phyloP scores from a whole-genome alignment of 1,140 invertebrate genomes.

The Camponotus vicinus region DNA sequence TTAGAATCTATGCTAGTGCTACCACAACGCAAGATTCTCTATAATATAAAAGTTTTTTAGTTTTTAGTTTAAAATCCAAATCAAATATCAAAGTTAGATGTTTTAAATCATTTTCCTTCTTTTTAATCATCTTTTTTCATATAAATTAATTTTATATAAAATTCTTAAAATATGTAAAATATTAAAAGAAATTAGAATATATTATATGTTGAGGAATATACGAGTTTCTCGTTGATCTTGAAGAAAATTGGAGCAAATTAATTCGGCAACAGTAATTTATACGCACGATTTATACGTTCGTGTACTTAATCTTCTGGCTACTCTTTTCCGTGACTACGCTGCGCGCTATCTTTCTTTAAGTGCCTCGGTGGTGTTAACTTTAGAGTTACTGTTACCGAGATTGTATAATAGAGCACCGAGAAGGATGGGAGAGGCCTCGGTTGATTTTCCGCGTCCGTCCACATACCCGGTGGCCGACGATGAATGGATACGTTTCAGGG shows the following conservation, averaged over 20 bases:
- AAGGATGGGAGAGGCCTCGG: constrained; percentile 37
- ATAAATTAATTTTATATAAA: not conserved
- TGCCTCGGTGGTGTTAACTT: constrained; percentile 19
- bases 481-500: constrained; percentile 81
- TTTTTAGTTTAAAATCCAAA: constrained; percentile 13
- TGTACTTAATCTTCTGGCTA: constrained; percentile 1
- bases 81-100: not conserved
- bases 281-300: not conserved
- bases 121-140: not conserved
- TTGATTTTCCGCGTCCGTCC: constrained; percentile 59
- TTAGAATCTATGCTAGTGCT: constrained; percentile 19
- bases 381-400: constrained; percentile 20
- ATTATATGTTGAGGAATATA: not conserved
- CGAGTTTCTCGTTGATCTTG: not conserved
- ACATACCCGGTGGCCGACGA: constrained; percentile 66
- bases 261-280: not conserved
- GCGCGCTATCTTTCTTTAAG: not conserved
- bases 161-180: not conserved
- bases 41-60: not conserved
- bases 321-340: not conserved
- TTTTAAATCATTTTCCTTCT: not conserved
- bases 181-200: not conserved
- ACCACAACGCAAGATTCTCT: not conserved
- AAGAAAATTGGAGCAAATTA: constrained; percentile 11
- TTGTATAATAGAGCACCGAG: constrained; percentile 56